Conservation (phyloP, 2,888 invertebrate genomes). For the Calliphora vomitoria region DNA sequence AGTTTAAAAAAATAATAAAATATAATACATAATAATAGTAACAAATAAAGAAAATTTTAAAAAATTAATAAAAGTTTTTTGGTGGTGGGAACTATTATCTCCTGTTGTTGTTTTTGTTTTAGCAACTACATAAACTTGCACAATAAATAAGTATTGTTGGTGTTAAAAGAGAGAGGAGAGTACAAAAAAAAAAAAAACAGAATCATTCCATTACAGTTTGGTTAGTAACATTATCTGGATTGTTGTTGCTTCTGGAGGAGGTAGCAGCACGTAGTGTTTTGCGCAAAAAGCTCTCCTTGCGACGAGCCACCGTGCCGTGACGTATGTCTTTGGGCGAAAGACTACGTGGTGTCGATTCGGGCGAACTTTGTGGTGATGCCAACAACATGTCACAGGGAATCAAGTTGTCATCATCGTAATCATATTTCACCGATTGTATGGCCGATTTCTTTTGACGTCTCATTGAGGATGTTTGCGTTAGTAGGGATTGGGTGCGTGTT, state of each 20-base stretch:
- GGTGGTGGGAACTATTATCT: neutral
- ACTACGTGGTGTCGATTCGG: slow-evolving; percentile 62
- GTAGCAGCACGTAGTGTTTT: slow-evolving; percentile 84
- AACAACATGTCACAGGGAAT: slow-evolving; percentile 72
- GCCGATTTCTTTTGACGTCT: slow-evolving; percentile 76
- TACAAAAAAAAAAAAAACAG: slow-evolving; percentile 5
- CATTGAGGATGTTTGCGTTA: slow-evolving; percentile 75
- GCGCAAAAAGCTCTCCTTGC: slow-evolving; percentile 85
- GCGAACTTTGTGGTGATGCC: slow-evolving; percentile 64
- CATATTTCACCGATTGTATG: slow-evolving; percentile 75
- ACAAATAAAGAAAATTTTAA: neutral
- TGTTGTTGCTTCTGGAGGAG: slow-evolving; percentile 79
- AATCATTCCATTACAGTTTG: slow-evolving; percentile 74
- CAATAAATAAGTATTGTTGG: neutral
- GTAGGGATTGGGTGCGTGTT: slow-evolving; percentile 80
- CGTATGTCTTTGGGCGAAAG: slow-evolving; percentile 64
- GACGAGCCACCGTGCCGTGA: slow-evolving; percentile 74
- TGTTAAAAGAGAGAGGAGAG: slow-evolving; percentile 16
- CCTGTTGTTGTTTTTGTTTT: slow-evolving; percentile 3
- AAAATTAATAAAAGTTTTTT: neutral
- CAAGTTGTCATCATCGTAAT: slow-evolving; percentile 67
- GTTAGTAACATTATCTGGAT: slow-evolving; percentile 78
- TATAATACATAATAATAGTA: neutral
- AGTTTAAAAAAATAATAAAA: neutral
- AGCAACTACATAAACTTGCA: slow-evolving; percentile 1